Evolutionary conservation across 2,888 invertebrate genomes (phyloP).

Genomic region (Chymomyza fuscimana): DNA sequence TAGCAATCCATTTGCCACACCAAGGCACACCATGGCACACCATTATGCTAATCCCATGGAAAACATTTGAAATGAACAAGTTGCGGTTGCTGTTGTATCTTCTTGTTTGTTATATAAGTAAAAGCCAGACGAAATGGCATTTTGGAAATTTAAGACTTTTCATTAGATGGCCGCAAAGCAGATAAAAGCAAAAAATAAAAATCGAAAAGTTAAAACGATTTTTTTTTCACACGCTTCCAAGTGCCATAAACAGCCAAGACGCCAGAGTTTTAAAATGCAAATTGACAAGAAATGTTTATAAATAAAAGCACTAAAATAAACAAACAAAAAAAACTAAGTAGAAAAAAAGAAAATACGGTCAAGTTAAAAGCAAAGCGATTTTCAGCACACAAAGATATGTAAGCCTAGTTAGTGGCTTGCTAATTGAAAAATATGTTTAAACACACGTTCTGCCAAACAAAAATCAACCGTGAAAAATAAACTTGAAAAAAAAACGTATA

Average conservation of each 20-base stretch:
- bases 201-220: neutral
- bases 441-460: conserved; percentile 2
- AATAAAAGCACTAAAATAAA: neutral
- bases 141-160: neutral
- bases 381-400: neutral
- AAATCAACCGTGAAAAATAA: neutral
- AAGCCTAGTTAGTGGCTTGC: neutral
- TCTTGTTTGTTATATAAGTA: neutral
- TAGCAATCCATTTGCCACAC: conserved; percentile 2
- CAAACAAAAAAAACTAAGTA: neutral
- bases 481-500: neutral
- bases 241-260: neutral
- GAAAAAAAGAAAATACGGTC: neutral
- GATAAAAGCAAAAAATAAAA: neutral
- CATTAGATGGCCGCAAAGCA: neutral
- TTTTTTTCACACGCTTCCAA: neutral
- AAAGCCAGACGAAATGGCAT: neutral
- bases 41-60: conserved; percentile 1
- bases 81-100: neutral
- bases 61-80: neutral
- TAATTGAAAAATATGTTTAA: neutral
- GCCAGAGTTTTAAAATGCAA: neutral
- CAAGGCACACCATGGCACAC: neutral
- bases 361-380: neutral
- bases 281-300: neutral